phyloP scores from a whole-genome alignment of 23 tunicate species.

The Ciona savignyi region DNA sequence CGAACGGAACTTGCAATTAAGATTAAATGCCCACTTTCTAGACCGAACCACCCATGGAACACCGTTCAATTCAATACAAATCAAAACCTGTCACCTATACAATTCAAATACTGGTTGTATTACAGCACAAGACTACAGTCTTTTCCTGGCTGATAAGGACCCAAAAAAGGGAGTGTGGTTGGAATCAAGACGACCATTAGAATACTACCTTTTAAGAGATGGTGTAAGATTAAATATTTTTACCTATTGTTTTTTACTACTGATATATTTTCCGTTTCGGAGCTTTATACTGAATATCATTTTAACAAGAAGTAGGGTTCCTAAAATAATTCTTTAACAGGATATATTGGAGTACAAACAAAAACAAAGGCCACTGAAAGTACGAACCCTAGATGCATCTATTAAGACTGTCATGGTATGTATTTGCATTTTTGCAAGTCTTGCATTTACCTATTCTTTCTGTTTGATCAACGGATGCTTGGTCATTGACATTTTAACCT shows the following conservation, averaged over 20 bases:
- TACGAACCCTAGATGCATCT: conserved; percentile 78
- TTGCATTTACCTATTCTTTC: not conserved
- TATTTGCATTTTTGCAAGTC: too few species aligned
- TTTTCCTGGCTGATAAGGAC: conserved; percentile 84
- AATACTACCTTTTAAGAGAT: conserved; percentile 81
- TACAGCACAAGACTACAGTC: conserved; percentile 83
- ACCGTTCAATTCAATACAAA: not conserved
- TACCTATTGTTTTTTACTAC: too few species aligned
- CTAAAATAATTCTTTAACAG: conserved; percentile 18
- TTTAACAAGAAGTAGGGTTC: not conserved
- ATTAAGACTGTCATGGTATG: conserved; percentile 93
- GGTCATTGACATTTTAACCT: too few species aligned
- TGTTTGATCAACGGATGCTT: too few species aligned
- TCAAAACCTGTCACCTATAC: not conserved
- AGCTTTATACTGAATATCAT: not conserved
- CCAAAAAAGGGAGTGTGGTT: conserved; percentile 95
- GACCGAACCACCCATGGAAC: too few species aligned
- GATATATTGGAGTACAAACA: conserved; percentile 85
- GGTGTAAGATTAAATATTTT: conserved; percentile 35
- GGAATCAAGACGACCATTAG: conserved; percentile 81
- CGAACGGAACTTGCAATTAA: not conserved
- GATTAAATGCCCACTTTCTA: too few species aligned
- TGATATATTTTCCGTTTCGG: too few species aligned
- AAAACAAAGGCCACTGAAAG: conserved; percentile 80
- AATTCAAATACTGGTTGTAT: conserved; percentile 1